These are phyloP conservation scores for Oedothorax gibbosus DNA, from an alignment of 1,140 invertebrate genomes.

Conservation along the genomic window DNA sequence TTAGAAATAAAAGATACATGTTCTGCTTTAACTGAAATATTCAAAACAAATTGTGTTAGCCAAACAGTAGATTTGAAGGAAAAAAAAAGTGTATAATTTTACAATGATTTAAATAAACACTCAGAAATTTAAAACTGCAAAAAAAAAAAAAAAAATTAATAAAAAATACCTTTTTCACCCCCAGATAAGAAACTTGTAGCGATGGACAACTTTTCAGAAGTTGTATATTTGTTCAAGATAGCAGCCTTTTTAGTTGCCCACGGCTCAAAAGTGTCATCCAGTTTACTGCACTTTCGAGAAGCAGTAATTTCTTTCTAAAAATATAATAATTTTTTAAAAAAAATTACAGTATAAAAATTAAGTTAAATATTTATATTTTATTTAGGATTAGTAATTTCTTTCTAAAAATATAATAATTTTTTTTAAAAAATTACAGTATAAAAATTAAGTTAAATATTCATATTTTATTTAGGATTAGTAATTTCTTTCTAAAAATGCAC, in stretches of 20 bases:
- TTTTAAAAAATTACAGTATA: no score
- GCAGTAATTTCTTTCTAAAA: slow-evolving; percentile 72
- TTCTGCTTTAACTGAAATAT: no score
- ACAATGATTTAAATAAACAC: no score
- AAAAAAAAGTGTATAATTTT: no score
- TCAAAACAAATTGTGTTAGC: no score
- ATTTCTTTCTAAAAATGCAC: slow-evolving; percentile 71
- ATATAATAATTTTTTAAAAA: no score
- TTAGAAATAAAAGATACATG: no score
- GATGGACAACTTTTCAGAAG: slow-evolving; percentile 90
- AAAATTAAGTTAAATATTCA: no score
- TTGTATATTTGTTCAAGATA: slow-evolving; percentile 90
- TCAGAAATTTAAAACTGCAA: no score
- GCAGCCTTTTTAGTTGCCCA: slow-evolving; percentile 79
- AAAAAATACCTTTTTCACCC: slow-evolving; percentile 78
- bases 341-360: no score
- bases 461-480: slow-evolving; percentile 60
- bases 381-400: slow-evolving; percentile 70
- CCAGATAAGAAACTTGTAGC: slow-evolving; percentile 86
- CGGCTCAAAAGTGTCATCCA: slow-evolving; percentile 75
- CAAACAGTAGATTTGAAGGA: no score
- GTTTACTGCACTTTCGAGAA: slow-evolving; percentile 47
- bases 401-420: slow-evolving; percentile 65
- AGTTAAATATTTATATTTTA: no score
- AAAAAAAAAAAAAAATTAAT: background rate